Base-by-base conservation (phyloP, 1,140 invertebrate species). In the Plutomurus gul region DNA sequence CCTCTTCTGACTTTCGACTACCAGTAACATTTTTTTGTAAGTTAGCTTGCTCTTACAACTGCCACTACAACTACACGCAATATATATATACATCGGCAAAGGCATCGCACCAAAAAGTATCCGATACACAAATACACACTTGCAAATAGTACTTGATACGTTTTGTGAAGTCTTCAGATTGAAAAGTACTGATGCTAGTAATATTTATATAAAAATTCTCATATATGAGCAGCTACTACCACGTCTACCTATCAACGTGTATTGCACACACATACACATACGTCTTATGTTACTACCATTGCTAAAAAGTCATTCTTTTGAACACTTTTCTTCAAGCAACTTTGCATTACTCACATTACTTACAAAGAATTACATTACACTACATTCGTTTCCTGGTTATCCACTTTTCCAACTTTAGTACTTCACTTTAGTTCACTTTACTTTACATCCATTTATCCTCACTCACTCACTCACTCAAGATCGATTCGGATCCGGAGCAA, bases 311-410 rank as follows among this genome's bases (percentile, higher is more conserved):
- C 13, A 65, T 65, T 65, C 30, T 36, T 60, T 33, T 36, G 56
- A 65, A n/a, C 30, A 65, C 22, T 65, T 65, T 65, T 56, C 47
- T 30, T 56, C 22, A 10, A 16, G 10, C 16, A 65, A 65, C 25
- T 65, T 65, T 56, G 25, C 49, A 56, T 30, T 25, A 5, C 30
- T 65, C 16, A 36, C 56, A 65, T 30, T 65, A 65, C 56, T 22
- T 5, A 11, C 6, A 6, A 22, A 10, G 20, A 22, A 51, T 51
- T 51, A n/a, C n/a, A n/a, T n/a, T 51, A 51, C 47, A 10, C 18
- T n/a, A 20, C 47, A 65, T 65, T 65, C 56, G 56, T 65, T 27
- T 65, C 56, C 56, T 65, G 56, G 56, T 65, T 65, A 65, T 65
- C 56, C 56, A 65, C 56, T 65, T 65, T 65, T 65, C 56, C 16